phyloP scores from a whole-genome alignment of 2,113 vertebrate species.

The Lycaon pictus region DNA sequence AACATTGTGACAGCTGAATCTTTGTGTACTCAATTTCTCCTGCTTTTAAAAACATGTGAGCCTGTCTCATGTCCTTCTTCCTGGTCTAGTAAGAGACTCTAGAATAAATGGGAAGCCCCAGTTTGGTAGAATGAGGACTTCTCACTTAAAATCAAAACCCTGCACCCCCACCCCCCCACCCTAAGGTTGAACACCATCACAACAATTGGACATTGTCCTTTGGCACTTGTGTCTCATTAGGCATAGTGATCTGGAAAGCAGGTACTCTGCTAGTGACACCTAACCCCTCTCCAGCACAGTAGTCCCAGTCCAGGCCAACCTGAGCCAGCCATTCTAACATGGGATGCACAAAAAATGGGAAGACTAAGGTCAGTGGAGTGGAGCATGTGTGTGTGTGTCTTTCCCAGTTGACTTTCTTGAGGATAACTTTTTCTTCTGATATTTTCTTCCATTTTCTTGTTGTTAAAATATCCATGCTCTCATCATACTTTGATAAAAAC shows the following conservation, averaged over 20 bases:
- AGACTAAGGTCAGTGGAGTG: background rate
- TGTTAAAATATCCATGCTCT: background rate
- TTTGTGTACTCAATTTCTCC: conserved; percentile 53
- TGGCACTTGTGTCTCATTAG: background rate
- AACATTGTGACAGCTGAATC: conserved; percentile 54
- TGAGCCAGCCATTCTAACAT: background rate
- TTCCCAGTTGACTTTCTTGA: background rate
- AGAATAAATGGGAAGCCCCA: background rate
- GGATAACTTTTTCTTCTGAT: conserved; percentile 4
- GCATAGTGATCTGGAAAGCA: background rate
- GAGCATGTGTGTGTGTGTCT: background rate
- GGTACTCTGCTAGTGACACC: background rate
- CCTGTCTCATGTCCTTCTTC: background rate
- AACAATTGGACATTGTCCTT: background rate
- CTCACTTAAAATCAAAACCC: background rate
- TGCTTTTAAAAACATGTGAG: conserved; percentile 32
- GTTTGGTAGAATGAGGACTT: background rate
- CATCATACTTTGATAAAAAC: background rate
- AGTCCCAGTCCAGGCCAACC: background rate
- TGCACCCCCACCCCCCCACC: background rate
- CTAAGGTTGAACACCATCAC: background rate
- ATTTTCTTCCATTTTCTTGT: background rate
- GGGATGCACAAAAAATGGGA: background rate
- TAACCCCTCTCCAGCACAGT: background rate
- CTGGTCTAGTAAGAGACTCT: background rate